Evolutionary conservation across 1,140 invertebrate species (phyloP), one percentile per base, ranked within the genome.

Genomic region (Pygmarrhopalites habei): DNA sequence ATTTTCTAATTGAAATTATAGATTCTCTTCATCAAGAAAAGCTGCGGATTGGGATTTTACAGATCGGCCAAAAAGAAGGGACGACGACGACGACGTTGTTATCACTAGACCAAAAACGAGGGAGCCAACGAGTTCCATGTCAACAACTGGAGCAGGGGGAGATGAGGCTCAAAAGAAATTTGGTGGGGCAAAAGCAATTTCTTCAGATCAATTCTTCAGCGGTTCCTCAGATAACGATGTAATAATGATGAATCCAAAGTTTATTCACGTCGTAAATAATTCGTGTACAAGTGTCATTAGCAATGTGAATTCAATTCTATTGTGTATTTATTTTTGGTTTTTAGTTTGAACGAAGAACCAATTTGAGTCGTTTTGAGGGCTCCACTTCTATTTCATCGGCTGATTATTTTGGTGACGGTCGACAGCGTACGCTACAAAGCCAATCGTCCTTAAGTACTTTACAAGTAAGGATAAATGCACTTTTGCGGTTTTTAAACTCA

Each of bases 151-250:
- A 39, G 5, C 14, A 26, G 14, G 7, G 14, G 59, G 65, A 21
- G 83, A 84, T 64, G 85, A 86, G 64, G 92, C 92, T 14, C 90
- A 92, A 73, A 90, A 92, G 74, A 97, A 97, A 79, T 98, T 97
- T 77, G 93, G 90, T 25, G 86, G 87, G 72, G 94, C 95, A 4
- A 99, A 98, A 79, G 87, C 92, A 2, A 99, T 99, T 71, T 97
- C 93, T 61, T 98, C 95, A 0, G 92, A 95, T 74, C 93, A 97
- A 79, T 98, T 86, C 78, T 96, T 96, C 75, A 86, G 85, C 2
- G 87, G 89, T 66, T 82, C 82, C 67, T 75, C 79, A 65, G 84
- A 85, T 73, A 79, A 79, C 68, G 87, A 89, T 72, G 81, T 82
- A 74, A n/a, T n/a, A n/a, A n/a, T n/a, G n/a, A n/a, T n/a, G n/a